Evolutionary conservation across 2,113 vertebrate species (phyloP), one percentile per base, ranked within the genome.

Genomic region (Eurypyga helias): DNA sequence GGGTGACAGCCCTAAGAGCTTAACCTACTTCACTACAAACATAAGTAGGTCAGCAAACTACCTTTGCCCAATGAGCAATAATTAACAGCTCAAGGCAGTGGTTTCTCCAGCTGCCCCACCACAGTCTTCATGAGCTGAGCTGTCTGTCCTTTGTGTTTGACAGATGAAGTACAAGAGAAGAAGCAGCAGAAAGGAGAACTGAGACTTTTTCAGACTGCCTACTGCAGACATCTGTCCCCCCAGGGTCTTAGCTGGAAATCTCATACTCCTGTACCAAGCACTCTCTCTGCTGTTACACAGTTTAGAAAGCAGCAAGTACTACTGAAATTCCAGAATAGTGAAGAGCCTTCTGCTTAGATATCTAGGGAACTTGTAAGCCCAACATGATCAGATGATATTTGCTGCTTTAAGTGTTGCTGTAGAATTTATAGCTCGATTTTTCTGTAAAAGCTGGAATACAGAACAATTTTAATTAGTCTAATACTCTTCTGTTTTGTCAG

Each of bases 281-380:
- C 17, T 58, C 8, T 51, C 61, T 77, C 62, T 86, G 48, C n/a
- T 1, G 0, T 25, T 65, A 57, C 3, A 5, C 0, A 14, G 45
- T 46, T 71, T 20, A 81, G 34, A 92, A 70, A 89, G 58, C 18
- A 92, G 17, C 18, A 80, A 55, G 49, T 55, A 52, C 43, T 81
- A 34, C 38, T 36, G 46, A 80, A 46, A 91, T 78, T 17, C 64
- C 19, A 15, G 29, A 75, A 54, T 5, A 29, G 4, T 34, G 41
- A 60, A 61, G 31, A 11, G 2, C 11, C 3, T 7, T 65, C 3
- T 36, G 9, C 34, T 88, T 77, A 49, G 33, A 25, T 6, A 41
- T 17, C 29, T 12, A 77, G 19, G 23, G 38, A 34, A 43, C 48
- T 52, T n/a, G 0, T 75, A 80, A 85, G 7, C 7, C 6, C 6